Percentiles rank a stretch among this genome's conserved stretches.
phyloP scores from a whole-genome alignment of 2,113 vertebrate genomes.

The Axis porcinus region DNA sequence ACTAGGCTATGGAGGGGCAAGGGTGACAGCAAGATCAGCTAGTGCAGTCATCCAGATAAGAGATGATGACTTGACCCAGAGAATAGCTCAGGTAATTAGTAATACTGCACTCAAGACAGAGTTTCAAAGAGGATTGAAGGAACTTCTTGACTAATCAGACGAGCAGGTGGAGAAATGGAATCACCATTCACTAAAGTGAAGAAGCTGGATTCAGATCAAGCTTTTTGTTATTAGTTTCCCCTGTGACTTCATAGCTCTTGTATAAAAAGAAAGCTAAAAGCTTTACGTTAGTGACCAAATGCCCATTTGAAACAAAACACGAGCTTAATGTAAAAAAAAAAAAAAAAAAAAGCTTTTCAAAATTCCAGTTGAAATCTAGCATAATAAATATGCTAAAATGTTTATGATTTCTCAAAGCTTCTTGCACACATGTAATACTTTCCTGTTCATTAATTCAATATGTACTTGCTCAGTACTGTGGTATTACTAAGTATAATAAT shows the following conservation, averaged over 20 bases:
- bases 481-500: background rate
- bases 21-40: background rate
- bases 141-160: background rate
- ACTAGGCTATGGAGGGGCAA: background rate
- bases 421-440: background rate
- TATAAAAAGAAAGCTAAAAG: slow-evolving; percentile 8
- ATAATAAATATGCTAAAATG: background rate
- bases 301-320: slow-evolving; percentile 40
- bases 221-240: background rate
- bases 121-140: background rate
- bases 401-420: slow-evolving; percentile 15
- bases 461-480: background rate
- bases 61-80: background rate
- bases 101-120: background rate
- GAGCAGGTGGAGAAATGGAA: background rate
- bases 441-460: slow-evolving; percentile 10
- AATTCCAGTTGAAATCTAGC: background rate
- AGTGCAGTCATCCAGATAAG: background rate
- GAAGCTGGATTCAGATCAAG: background rate
- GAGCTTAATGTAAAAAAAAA: background rate
- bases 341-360: background rate
- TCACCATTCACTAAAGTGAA: background rate
- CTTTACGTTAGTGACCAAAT: background rate
- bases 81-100: background rate
- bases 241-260: background rate